Percentiles rank a stretch among this genome's conserved stretches.
Conservation (phyloP, 2,888 invertebrate genomes). For the Pyralis farinalis region DNA sequence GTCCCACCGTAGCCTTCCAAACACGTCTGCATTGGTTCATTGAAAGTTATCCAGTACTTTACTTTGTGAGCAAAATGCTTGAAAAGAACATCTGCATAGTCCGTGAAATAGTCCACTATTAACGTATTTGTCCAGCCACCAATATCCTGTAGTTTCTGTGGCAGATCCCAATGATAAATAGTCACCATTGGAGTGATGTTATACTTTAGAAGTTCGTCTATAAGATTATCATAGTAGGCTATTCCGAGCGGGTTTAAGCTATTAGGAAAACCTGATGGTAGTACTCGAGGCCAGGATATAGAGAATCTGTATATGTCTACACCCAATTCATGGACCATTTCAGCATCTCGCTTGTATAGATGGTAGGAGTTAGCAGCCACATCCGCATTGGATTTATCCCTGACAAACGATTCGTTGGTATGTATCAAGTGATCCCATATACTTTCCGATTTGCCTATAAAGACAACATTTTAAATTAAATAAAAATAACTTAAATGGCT, state of each 20-base stretch:
- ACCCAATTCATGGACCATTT: conserved; percentile 82
- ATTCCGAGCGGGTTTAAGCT: conserved; percentile 86
- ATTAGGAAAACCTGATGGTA: conserved; percentile 85
- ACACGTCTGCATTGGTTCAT: conserved; percentile 85
- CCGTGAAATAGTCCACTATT: conserved; percentile 83
- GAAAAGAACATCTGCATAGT: conserved; percentile 83
- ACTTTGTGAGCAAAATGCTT: conserved; percentile 83
- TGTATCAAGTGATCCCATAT: conserved; percentile 82
- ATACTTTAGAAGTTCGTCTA: conserved; percentile 84
- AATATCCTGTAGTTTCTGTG: conserved; percentile 82
- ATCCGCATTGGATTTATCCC: conserved; percentile 81
- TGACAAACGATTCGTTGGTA: conserved; percentile 70
- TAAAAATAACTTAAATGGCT: no score
- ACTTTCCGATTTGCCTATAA: conserved; percentile 83
- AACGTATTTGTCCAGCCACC: conserved; percentile 86
- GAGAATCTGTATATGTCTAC: conserved; percentile 87
- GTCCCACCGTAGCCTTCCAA: conserved; percentile 79
- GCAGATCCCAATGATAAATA: conserved; percentile 87
- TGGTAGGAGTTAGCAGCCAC: conserved; percentile 86
- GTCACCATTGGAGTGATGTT: conserved; percentile 87
- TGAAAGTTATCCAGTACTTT: conserved; percentile 88
- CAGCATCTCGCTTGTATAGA: conserved; percentile 82
- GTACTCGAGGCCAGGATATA: conserved; percentile 87
- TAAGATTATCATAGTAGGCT: conserved; percentile 88
- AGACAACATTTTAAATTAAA: conserved; percentile 1